These are phyloP conservation scores for Gallinago paraguaiae DNA, from an alignment of 2,113 vertebrate species.

Conservation along the genomic window DNA sequence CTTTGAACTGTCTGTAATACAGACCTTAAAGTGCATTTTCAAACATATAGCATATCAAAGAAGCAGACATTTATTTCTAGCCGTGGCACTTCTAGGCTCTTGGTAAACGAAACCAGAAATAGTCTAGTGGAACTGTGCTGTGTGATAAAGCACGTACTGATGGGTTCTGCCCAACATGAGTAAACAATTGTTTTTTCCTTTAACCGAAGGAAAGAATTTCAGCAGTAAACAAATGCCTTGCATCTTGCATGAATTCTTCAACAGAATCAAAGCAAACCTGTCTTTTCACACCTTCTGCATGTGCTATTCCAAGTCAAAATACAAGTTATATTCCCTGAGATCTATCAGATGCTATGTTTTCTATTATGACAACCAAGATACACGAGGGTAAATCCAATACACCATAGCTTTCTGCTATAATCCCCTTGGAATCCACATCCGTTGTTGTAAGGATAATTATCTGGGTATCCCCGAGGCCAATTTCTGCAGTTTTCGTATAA, in stretches of 20 bases:
- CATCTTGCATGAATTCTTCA: slow-evolving; percentile 31
- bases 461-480: slow-evolving; percentile 75
- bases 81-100: not conserved
- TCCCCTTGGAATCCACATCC: slow-evolving; percentile 59
- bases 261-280: slow-evolving; percentile 6
- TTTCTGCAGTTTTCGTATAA: slow-evolving; percentile 79
- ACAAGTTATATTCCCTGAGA: not conserved
- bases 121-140: not conserved
- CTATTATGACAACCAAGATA: not conserved
- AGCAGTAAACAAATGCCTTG: slow-evolving; percentile 44
- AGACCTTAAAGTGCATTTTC: slow-evolving; percentile 59
- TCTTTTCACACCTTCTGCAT: slow-evolving; percentile 11
- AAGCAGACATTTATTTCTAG: slow-evolving; percentile 39
- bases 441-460: slow-evolving; percentile 81
- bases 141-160: not conserved
- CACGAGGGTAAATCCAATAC: not conserved
- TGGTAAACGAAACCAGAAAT: slow-evolving; percentile 1
- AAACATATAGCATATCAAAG: slow-evolving; percentile 58
- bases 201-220: not conserved
- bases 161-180: not conserved
- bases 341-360: slow-evolving; percentile 37
- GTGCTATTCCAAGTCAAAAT: slow-evolving; percentile 5
- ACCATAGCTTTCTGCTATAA: not conserved
- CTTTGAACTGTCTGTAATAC: slow-evolving; percentile 55
- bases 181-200: slow-evolving; percentile 23